Base-by-base conservation (phyloP, 2,797 vertebrate genomes). In the Artibeus lituratus region DNA sequence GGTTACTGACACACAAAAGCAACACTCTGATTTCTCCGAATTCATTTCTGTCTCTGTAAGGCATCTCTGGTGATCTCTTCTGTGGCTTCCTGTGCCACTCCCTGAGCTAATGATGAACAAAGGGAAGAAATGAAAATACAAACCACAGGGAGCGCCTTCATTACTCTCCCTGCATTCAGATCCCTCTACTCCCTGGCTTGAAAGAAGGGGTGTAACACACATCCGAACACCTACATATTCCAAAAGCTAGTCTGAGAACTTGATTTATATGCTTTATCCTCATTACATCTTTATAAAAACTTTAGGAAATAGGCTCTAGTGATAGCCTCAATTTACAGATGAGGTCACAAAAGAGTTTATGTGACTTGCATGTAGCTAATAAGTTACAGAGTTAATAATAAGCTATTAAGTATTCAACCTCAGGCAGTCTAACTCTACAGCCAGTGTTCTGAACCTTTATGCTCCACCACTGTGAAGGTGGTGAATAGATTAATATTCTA, bases 401-500 rank as follows among this genome's bases (percentile, higher is more conserved):
- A 91, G 12, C 37, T 70, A 89, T 90, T 69, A 87, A 78, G 21
- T 3, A 81, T 87, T 84, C 78, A 97, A 93, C 72, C 14, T 18
- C 51, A 94, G 10, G 47, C 8, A 95, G 21, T 18, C 29, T 91
- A 85, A 82, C 10, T 76, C 7, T n/a, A 90, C 26, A 59, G 37
- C 19, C 84, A 47, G 32, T 74, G 39, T 90, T 81, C 84, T 85
- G 72, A 95, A 85, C 5, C 19, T 73, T 42, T 62, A 83, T 67
- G 6, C 6, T 81, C 39, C 37, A 87, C 10, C 16, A 73, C 62
- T 3, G 10, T 29, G 21, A 84, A 57, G 7, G 22, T 26, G 12
- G 32, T 69, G 24, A 85, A 57, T 67, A 96, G 10, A 91, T 89
- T 95, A 78, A 91, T 81, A 87, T 94, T 76, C 73, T n/a, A 91